Evolutionary conservation across 2,888 invertebrate species (phyloP), one percentile per base, ranked within the genome.

Genomic region (Nineta flava): DNA sequence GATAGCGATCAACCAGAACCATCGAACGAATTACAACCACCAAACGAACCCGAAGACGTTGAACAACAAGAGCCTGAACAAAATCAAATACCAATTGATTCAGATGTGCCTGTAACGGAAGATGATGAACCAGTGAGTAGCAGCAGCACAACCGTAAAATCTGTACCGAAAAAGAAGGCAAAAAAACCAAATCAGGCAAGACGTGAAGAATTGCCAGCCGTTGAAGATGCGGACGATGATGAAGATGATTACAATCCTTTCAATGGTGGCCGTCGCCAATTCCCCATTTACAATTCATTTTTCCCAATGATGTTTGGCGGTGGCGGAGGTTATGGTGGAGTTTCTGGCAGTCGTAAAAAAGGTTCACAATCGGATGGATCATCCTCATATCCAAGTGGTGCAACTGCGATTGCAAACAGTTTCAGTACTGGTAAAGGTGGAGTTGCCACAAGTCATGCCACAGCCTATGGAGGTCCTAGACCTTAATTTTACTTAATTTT

Each of bases 371-470:
- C 60, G 51, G 55, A 57, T 1, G 62, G 62, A 1, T 66, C 64
- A 0, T 67, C 68, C 1, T 67, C 68, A 16, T 67, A 67, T n/a
- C 72, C 75, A 0, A 76, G 77, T 3, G 72, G 76, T 1, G 75
- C 80, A 10, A 80, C 79, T 0, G 83, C 83, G 2, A 75, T 83
- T 15, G 83, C 83, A 26, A 83, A 83, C 59, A 79, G 81, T 50
- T 83, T 78, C 61, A 82, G 81, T 60, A 82, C 81, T 1, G 77
- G 79, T 2, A 75, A 76, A 54, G 79, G 82, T 3, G 83, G 83
- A 1, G 76, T 82, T 2, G 83, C 83, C 10, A 79, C 76, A 51
- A 82, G 82, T 55, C 80, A 83, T 55, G 83, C 83, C 1, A 81
- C 81, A 1, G 79, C 82, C 1, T 83, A 81, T 59, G 82, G 81